Evolutionary conservation across 2,797 vertebrate genomes (phyloP).

Genomic region (Oreortyx pictus): DNA sequence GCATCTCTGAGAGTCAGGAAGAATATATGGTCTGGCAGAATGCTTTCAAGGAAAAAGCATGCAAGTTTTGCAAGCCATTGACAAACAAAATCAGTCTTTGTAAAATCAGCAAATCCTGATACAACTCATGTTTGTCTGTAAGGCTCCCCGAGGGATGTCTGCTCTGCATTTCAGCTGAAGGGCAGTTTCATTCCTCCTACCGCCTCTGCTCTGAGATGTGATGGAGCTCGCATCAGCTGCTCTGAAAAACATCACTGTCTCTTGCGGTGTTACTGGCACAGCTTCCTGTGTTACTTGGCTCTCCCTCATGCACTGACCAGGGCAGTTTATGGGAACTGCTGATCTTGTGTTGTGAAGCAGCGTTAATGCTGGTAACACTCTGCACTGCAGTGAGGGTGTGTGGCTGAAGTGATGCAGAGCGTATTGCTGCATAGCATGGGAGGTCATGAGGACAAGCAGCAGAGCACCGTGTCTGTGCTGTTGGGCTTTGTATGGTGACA

Average conservation of each 20-base stretch:
- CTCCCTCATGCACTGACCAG: background rate
- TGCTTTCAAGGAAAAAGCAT: background rate
- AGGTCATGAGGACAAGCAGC: background rate
- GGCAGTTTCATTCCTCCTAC: background rate
- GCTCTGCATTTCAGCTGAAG: background rate
- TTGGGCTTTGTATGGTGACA: background rate
- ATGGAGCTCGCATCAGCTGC: background rate
- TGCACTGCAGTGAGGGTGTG: background rate
- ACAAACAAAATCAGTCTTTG: background rate
- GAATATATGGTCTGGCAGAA: background rate
- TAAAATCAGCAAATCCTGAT: background rate
- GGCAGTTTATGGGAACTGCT: background rate
- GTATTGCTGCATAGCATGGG: background rate
- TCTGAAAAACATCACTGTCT: background rate
- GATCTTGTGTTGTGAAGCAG: accelerated
- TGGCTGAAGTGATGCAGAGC: accelerated
- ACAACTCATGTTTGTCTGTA: background rate
- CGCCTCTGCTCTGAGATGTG: background rate
- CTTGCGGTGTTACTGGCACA: background rate
- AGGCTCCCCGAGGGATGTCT: background rate
- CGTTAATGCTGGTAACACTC: accelerated
- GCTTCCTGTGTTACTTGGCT: background rate
- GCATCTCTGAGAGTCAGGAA: background rate
- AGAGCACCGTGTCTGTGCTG: background rate
- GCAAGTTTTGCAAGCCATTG: background rate